A percentile compares a stretch with the other conserved stretches of the same genome.
Conservation (phyloP, 1,140 invertebrate species). For the fruit fly (Drosophila melanogaster) region DNA sequence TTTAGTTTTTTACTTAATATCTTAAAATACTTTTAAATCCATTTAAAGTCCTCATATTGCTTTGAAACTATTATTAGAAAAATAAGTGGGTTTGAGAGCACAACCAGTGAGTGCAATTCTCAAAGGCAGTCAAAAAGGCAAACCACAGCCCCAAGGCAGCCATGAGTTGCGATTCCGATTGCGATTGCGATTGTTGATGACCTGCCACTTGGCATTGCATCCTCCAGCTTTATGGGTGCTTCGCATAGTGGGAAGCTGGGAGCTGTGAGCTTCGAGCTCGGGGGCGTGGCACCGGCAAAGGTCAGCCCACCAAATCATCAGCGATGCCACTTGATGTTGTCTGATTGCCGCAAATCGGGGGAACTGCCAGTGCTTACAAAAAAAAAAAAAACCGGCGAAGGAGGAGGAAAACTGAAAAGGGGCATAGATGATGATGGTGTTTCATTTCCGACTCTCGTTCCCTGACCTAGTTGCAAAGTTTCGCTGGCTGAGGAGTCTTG, state of each 20-base stretch:
- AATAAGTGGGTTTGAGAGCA: background rate
- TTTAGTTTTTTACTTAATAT: too few species aligned
- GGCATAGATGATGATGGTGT: background rate
- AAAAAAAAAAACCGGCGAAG: slow-evolving; percentile 20
- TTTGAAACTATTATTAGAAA: background rate
- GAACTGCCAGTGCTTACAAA: slow-evolving; percentile 34
- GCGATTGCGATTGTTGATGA: slow-evolving; percentile 42
- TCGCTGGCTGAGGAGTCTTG: slow-evolving; percentile 10
- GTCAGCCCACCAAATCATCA: slow-evolving; percentile 58
- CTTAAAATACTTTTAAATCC: too few species aligned
- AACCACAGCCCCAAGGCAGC: slow-evolving; percentile 11
- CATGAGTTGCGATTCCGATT: slow-evolving; percentile 19
- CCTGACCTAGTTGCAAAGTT: slow-evolving; percentile 38
- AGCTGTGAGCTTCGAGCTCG: background rate
- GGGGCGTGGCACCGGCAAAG: slow-evolving; percentile 33
- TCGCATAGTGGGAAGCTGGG: background rate
- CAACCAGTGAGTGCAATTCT: slow-evolving; percentile 16
- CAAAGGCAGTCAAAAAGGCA: slow-evolving; percentile 41
- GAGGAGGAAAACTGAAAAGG: background rate
- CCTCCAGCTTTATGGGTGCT: slow-evolving; percentile 28
- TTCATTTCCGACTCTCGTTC: slow-evolving; percentile 21
- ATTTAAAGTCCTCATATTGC: too few species aligned
- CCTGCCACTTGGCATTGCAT: slow-evolving; percentile 49
- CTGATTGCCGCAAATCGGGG: slow-evolving; percentile 43
- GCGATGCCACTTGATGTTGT: slow-evolving; percentile 56